Base-by-base conservation (phyloP, 2,888 invertebrate genomes). In the Erannis defoliaria region DNA sequence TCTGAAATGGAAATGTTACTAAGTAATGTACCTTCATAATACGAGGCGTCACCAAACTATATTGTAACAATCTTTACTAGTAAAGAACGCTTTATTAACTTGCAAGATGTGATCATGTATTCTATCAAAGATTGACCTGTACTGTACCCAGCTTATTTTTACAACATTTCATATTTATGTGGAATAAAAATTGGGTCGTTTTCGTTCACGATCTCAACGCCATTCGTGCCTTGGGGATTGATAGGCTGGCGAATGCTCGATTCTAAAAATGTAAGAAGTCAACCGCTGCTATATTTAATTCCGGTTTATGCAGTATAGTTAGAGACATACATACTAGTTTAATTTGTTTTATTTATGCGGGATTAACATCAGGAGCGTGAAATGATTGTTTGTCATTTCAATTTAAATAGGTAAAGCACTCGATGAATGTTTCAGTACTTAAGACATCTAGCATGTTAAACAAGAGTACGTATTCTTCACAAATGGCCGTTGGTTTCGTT, bases 111-210 rank as follows among this genome's bases (percentile, higher is more conserved):
- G 49, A 37, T 37, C 50, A 38, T 38, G 38, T 48, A 48, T 26
- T 50, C 50, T 50, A 50, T 50, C 50, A 38, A 45, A 45, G 49
- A 21, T 35, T 37, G 50, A 50, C 35, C 50, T 37, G 12, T 50
- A 50, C 50, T n/a, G n/a, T n/a, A n/a, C n/a, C 50, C 50, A 56
- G 23, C 42, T 50, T 50, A 31, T 50, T 57, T 57, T 57, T 57
- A 57, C 29, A 50, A 23, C 57, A 43, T 57, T 57, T 50, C 35
- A 50, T 51, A 58, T 51, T 51, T 58, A 58, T 58, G 51, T 58
- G 29, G 21, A 45, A 18, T 59, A 53, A 59, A 59, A 58, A 53
- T 46, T 59, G 51, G 53, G 46, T 53, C 51, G 53, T 46, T 46
- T 48, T 29, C 37, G 40, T 37, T 48, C 19, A 38, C 40, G 46